Conservation (phyloP, 2,888 invertebrate genomes). For the Hyposoter didymator region DNA sequence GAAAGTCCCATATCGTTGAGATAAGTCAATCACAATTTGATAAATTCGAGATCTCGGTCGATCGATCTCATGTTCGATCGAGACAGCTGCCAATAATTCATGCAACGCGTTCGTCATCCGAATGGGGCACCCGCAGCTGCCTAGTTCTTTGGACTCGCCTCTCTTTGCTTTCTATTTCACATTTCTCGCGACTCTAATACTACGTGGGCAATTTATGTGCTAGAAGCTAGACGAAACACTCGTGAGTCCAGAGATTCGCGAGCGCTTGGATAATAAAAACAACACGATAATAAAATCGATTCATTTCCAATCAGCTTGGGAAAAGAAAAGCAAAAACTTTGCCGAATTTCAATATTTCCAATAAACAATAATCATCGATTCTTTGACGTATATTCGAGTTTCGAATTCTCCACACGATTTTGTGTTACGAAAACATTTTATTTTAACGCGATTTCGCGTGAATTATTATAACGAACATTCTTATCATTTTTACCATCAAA, state of each 20-base stretch:
- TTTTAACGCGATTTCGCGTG: background rate
- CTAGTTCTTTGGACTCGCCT: conserved; percentile 11
- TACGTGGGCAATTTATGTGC: conserved; percentile 37
- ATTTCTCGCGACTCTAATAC: conserved; percentile 61
- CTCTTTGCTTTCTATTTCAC: conserved; percentile 64
- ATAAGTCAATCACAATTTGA: background rate
- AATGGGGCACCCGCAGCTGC: conserved; percentile 64
- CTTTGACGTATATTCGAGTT: background rate
- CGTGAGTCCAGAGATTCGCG: background rate
- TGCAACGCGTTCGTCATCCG: conserved; percentile 64
- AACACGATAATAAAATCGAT: background rate
- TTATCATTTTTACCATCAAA: background rate
- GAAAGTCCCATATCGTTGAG: background rate
- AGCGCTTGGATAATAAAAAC: background rate
- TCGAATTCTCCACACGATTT: background rate
- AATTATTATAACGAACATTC: background rate
- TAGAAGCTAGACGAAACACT: conserved; percentile 24
- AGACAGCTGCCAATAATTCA: conserved; percentile 62
- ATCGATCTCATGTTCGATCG: background rate
- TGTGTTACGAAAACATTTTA: background rate
- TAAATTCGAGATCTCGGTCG: conserved; percentile 9
- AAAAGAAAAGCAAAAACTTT: background rate
- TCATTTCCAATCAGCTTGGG: background rate
- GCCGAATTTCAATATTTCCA: background rate
- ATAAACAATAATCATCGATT: background rate